Evolutionary conservation across 2,888 invertebrate genomes (phyloP), one percentile per base, ranked within the genome.

Genomic region (Myopa tessellatipennis): DNA sequence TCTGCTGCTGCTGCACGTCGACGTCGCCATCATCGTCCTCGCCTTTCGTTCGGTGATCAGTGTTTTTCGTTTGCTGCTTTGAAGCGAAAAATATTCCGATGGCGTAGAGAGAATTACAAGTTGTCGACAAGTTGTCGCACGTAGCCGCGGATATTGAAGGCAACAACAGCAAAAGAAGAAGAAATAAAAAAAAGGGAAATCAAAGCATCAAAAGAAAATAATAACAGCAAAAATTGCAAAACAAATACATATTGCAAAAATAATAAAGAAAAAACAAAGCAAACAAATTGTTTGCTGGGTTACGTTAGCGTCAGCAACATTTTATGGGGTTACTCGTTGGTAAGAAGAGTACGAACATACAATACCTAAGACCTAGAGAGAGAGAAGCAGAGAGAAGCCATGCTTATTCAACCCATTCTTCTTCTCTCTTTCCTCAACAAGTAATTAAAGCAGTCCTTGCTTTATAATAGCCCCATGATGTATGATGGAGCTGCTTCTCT

Each of bases 81-180:
- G 12, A n/a, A 3, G 34, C 36, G n/a, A 40, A 63, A 67, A 6
- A 26, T 67, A 74, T 67, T 68, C 74, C 74, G 55, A 74, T 74
- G 74, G 74, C 68, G 68, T 55, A 68, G 52, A 38, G 38, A 18
- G 74, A 38, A 74, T 68, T 68, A 74, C 74, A 74, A 67, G 55
- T 68, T 74, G 74, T 74, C 40, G 74, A 74, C 74, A 74, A 65
- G 74, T 65, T 74, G 74, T 34, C 50, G 34, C 36, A 72, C 67
- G 58, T 71, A 77, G 50, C 16, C 34, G 26, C 72, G 50, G 63
- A 63, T 36, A 26, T 45, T 63, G 26, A 55, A 10, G 38, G 16
- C n/a, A 40, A 65, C 10, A 8, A n/a, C 38, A n/a, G 16, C 55
- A 67, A 45, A 16, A 38, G 36, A n/a, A 8, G 1, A 26, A 63